Base-by-base conservation (phyloP, 2,888 invertebrate genomes). In the Limenitis camilla region DNA sequence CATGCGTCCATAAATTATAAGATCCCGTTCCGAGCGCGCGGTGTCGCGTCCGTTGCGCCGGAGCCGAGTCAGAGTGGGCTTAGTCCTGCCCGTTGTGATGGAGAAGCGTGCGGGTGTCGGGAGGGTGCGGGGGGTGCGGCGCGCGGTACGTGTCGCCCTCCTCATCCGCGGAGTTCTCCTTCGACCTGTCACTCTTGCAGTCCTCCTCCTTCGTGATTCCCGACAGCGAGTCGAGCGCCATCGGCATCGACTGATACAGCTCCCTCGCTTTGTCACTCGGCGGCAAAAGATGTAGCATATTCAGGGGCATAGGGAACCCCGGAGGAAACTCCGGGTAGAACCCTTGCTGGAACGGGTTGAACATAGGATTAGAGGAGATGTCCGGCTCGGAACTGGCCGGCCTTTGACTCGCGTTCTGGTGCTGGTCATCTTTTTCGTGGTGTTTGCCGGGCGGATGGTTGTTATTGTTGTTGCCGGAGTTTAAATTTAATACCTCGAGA, bases 51-150 rank as follows among this genome's bases (percentile, higher is more conserved):
- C 30, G 10, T 40, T 27, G 11, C 42, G 44, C 46, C 33, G 43
- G 48, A 46, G 51, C 46, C 35, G 46, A 56, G 45, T 29, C 40
- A 19, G 28, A 57, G 61, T 19, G 43, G 53, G 60, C 52, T 81
- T 92, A 94, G 89, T 94, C 94, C 79, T 94, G 93, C 63, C 94
- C 93, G 78, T 94, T 94, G 76, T 94, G 94, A 67, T 93, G 93
- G 53, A 93, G 86, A 59, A 92, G 85, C 68, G 92, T 91, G 63
- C 93, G 80, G 85, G 89, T 63, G 90, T 90, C 79, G 83, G 90
- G 71, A 86, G 89, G 73, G 88, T 78, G 84, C 62, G 90, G 89
- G 33, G 90, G 85, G 57, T 89, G 81, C 53, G 89, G 87, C 70
- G 87, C 75, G 69, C 85, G 84, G 72, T 86, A 84, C 56, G 78